Evolutionary conservation across 2,113 vertebrate genomes (phyloP).

Genomic region (Labeo rohita): DNA sequence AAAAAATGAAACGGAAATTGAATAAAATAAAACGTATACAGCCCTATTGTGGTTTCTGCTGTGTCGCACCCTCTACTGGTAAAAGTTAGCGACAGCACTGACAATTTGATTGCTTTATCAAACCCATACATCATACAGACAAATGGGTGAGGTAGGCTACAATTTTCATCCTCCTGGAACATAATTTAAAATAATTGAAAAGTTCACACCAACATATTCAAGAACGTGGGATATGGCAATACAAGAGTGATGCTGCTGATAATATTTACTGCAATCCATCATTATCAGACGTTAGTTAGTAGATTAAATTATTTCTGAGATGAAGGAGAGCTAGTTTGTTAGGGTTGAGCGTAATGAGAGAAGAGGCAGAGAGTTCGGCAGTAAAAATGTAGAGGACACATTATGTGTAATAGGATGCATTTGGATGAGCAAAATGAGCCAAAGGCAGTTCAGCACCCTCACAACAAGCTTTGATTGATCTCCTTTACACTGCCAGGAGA

Average conservation of each 20-base stretch:
- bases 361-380: background rate
- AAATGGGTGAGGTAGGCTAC: background rate
- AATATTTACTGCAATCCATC: background rate
- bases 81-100: background rate
- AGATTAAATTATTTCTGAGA: background rate
- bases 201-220: background rate
- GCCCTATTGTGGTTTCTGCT: background rate
- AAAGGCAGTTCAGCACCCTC: constrained; percentile 48
- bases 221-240: background rate
- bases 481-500: constrained; percentile 57
- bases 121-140: background rate
- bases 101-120: background rate
- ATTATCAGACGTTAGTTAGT: constrained; percentile 16
- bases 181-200: constrained; percentile 5
- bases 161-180: background rate
- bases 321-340: constrained; percentile 17
- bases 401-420: constrained; percentile 30
- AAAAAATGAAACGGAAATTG: background rate
- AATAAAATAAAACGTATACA: background rate
- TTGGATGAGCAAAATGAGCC: constrained; percentile 33
- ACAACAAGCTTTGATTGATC: constrained; percentile 67
- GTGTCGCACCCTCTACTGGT: constrained; percentile 22
- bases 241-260: background rate
- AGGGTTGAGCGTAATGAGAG: background rate
- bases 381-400: constrained; percentile 23